A percentile compares a stretch with the other conserved stretches of the same genome.
phyloP scores from a whole-genome alignment of 2,113 vertebrate genomes.

The Odontesthes bonariensis region DNA sequence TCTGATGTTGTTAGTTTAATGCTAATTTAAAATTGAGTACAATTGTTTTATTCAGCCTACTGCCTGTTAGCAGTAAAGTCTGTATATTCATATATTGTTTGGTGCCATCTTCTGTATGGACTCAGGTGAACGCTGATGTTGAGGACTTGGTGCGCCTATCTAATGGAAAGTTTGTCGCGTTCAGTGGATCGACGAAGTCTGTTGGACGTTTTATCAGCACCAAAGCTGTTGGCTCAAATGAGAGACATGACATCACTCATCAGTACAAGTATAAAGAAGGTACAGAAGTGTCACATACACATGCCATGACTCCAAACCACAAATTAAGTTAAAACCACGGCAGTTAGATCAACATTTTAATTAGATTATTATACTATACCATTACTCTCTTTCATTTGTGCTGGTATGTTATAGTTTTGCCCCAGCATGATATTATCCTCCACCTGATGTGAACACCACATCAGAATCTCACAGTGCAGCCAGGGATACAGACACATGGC shows the following conservation, averaged over 20 bases:
- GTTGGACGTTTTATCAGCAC: conserved; percentile 92
- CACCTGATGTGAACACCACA: no score
- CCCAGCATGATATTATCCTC: no score
- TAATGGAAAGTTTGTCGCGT: conserved; percentile 70
- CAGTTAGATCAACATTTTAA: not conserved
- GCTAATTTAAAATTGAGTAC: not conserved
- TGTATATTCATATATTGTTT: not conserved
- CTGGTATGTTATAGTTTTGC: no score
- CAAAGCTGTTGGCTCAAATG: conserved; percentile 87
- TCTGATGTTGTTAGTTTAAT: not conserved
- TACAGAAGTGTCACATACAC: conserved; percentile 48
- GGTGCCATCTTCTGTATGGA: not conserved
- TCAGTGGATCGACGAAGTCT: conserved; percentile 58
- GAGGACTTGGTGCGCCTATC: conserved; percentile 80
- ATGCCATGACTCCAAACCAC: not conserved
- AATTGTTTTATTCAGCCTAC: no score
- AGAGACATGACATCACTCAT: conserved; percentile 91
- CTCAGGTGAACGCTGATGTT: conserved; percentile 85
- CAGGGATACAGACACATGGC: no score
- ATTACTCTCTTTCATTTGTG: no score
- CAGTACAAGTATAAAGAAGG: conserved; percentile 92
- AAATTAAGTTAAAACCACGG: not conserved
- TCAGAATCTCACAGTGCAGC: no score
- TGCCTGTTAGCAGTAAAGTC: not conserved
- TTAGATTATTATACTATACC: no score